phyloP scores from a whole-genome alignment of 1,140 invertebrate genomes.

The Pogonus chalceus region DNA sequence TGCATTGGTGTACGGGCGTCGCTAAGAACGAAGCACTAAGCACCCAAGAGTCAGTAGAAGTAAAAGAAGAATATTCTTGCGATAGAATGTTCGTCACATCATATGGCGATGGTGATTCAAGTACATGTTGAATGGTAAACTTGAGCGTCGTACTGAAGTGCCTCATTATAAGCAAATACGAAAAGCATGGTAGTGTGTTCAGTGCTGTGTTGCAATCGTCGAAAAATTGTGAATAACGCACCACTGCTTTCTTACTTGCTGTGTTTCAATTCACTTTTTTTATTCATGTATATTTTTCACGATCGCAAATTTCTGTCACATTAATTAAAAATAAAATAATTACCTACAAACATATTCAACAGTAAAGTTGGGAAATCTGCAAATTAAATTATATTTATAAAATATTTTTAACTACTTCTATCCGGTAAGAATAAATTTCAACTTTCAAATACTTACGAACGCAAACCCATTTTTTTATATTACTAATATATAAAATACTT shows the following conservation, averaged over 20 bases:
- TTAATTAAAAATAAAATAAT: neutral
- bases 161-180: constrained; percentile 6
- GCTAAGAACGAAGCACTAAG: too few relatives aligned
- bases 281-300: neutral
- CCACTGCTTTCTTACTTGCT: neutral
- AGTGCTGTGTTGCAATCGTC: neutral
- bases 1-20: too few relatives aligned
- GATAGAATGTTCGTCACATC: neutral
- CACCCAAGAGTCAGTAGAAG: too few relatives aligned
- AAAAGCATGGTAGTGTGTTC: neutral
- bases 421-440: too few relatives aligned
- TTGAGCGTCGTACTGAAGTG: neutral
- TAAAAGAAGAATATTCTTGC: neutral
- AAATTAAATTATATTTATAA: too few relatives aligned
- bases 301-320: neutral
- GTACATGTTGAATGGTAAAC: neutral
- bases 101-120: neutral
- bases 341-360: too few relatives aligned
- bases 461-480: too few relatives aligned
- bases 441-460: too few relatives aligned
- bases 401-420: too few relatives aligned
- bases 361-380: too few relatives aligned
- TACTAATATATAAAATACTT: too few relatives aligned
- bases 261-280: neutral
- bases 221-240: neutral